A percentile compares a stretch with the other conserved stretches of the same genome.
phyloP scores from a whole-genome alignment of 1,140 invertebrate genomes.

The Cydia amplana region DNA sequence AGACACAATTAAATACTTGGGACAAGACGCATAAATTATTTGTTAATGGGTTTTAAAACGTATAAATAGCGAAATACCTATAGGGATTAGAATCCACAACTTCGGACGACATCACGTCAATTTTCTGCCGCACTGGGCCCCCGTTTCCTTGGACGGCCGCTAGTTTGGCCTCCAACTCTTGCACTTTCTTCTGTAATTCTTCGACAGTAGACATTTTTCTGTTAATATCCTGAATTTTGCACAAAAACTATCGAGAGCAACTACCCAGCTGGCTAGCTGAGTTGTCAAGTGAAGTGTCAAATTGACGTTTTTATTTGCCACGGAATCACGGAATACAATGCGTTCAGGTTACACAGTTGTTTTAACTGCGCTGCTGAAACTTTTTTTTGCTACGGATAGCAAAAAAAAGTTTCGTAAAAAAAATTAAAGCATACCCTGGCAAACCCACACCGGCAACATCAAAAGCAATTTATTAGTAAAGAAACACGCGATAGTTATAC shows the following conservation, averaged over 20 bases:
- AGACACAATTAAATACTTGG: background rate
- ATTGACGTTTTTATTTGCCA: conserved; percentile 25
- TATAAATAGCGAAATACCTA: conserved; percentile 82
- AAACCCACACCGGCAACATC: no score
- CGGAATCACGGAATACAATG: conserved; percentile 28
- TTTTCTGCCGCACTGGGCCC: conserved; percentile 77
- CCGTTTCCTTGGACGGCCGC: conserved; percentile 67
- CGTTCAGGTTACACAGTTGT: background rate
- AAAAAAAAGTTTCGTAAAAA: background rate
- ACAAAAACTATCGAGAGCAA: conserved; percentile 3
- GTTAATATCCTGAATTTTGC: conserved; percentile 32
- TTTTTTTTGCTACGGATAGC: no score
- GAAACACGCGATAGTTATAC: no score
- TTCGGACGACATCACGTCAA: conserved; percentile 74
- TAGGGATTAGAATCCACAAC: conserved; percentile 99
- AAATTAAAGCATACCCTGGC: no score
- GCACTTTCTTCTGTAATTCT: conserved; percentile 75
- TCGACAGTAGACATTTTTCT: conserved; percentile 72
- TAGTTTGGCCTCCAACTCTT: conserved; percentile 81
- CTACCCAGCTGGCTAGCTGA: conserved; percentile 26
- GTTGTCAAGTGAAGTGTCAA: conserved; percentile 27
- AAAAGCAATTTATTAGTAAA: no score
- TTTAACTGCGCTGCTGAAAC: background rate
- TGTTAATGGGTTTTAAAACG: background rate
- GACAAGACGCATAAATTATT: background rate